These are phyloP conservation scores for Sternotherus odoratus DNA, from an alignment of 2,797 vertebrate species.

Conservation along the genomic window DNA sequence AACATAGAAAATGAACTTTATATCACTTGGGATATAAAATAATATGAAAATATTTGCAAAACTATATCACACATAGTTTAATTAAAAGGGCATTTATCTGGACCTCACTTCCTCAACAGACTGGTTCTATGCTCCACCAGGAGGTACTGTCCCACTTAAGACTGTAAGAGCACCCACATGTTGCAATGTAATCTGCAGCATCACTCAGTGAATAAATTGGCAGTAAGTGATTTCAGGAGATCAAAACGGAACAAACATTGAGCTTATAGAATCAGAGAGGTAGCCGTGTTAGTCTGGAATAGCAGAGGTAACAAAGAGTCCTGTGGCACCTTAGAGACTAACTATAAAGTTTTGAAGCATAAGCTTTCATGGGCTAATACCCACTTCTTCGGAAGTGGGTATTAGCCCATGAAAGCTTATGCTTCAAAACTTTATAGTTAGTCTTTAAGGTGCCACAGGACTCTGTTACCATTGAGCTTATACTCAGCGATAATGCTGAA, in stretches of 20 bases:
- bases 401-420: too few species aligned
- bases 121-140: background rate
- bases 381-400: too few species aligned
- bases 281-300: too few species aligned
- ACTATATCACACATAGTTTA: background rate
- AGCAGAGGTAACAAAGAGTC: too few species aligned
- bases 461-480: background rate
- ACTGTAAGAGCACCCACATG: background rate
- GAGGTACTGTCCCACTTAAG: background rate
- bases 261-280: too few species aligned
- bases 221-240: background rate
- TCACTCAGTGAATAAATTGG: background rate
- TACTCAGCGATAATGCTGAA: background rate
- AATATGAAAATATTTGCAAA: slow-evolving; percentile 17
- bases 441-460: too few species aligned
- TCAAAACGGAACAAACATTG: background rate
- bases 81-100: background rate
- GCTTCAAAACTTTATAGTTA: too few species aligned
- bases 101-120: too few species aligned
- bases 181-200: background rate
- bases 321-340: too few species aligned
- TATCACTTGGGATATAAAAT: background rate
- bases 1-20: background rate
- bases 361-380: too few species aligned
- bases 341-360: too few species aligned